These are phyloP conservation scores for Nomada ferruginata DNA, from an alignment of 2,888 invertebrate genomes.

Conservation along the genomic window DNA sequence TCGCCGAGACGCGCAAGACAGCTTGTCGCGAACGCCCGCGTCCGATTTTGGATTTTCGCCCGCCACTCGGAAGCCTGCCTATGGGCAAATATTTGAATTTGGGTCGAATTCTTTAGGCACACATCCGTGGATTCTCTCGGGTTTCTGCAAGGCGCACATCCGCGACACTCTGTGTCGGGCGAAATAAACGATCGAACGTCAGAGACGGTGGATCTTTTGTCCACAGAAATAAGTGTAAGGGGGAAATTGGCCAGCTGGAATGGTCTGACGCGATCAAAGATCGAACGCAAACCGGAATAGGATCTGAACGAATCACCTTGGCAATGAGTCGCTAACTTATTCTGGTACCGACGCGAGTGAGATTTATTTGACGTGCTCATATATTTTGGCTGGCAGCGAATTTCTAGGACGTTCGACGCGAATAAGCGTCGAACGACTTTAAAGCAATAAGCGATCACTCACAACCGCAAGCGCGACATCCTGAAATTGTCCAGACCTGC, in stretches of 20 bases:
- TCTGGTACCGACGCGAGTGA: conserved; percentile 67
- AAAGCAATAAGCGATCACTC: conserved; percentile 42
- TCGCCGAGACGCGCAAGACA: conserved; percentile 37
- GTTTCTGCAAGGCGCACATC: neutral
- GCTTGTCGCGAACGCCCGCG: conserved; percentile 48
- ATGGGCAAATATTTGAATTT: neutral
- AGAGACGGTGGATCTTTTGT: neutral
- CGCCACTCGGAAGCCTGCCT: neutral
- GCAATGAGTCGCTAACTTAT: conserved; percentile 74
- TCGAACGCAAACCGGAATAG: conserved; percentile 44
- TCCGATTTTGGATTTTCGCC: conserved; percentile 30
- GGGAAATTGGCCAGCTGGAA: neutral
- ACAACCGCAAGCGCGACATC: conserved; percentile 5
- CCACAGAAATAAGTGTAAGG: neutral
- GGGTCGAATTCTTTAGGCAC: neutral
- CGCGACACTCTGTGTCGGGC: neutral
- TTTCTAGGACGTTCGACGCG: conserved; percentile 35
- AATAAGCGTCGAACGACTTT: conserved; percentile 38
- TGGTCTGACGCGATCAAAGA: conserved; percentile 20
- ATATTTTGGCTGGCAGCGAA: conserved; percentile 53
- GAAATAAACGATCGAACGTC: neutral
- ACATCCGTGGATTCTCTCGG: neutral
- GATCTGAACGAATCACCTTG: conserved; percentile 71
- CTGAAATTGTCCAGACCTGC: conserved; percentile 24
- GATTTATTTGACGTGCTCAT: conserved; percentile 64